Evolutionary conservation across 2,797 vertebrate species (phyloP).

Genomic region (Euthynnus affinis): DNA sequence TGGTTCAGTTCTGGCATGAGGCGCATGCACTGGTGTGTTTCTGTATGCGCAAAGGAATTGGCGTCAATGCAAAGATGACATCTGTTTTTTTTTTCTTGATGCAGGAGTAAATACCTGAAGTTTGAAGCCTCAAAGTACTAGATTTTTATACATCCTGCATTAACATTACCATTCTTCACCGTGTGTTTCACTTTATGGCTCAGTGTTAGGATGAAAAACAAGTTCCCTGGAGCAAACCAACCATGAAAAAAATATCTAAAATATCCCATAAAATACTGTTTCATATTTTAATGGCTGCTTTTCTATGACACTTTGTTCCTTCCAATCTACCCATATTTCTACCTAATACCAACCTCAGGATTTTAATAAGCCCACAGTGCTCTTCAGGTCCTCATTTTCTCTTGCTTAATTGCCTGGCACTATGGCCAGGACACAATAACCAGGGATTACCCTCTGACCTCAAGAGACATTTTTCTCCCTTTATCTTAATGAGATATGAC

Average conservation of each 20-base stretch:
- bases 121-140: neutral
- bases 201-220: constrained; percentile 5
- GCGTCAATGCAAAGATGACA: constrained; percentile 25
- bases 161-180: neutral
- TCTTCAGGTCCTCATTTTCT: constrained; percentile 58
- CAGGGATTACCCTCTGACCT: constrained; percentile 74
- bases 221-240: constrained; percentile 11
- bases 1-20: constrained; percentile 66
- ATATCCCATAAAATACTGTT: neutral
- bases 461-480: constrained; percentile 56
- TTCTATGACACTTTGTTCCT: constrained; percentile 5
- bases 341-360: constrained; percentile 39
- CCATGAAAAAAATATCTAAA: neutral
- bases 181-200: neutral
- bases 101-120: constrained; percentile 35
- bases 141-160: constrained; percentile 6
- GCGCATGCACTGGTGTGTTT: constrained; percentile 16
- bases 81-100: constrained; percentile 33
- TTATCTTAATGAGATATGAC: constrained; percentile 74
- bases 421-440: constrained; percentile 64
- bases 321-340: constrained; percentile 21
- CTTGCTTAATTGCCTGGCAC: constrained; percentile 72
- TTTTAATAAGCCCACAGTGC: constrained; percentile 68
- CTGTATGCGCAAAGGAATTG: constrained; percentile 17
- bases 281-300: constrained; percentile 6